These are phyloP conservation scores for Oryctes rhinoceros DNA, from an alignment of 1,140 invertebrate genomes.

Conservation along the genomic window DNA sequence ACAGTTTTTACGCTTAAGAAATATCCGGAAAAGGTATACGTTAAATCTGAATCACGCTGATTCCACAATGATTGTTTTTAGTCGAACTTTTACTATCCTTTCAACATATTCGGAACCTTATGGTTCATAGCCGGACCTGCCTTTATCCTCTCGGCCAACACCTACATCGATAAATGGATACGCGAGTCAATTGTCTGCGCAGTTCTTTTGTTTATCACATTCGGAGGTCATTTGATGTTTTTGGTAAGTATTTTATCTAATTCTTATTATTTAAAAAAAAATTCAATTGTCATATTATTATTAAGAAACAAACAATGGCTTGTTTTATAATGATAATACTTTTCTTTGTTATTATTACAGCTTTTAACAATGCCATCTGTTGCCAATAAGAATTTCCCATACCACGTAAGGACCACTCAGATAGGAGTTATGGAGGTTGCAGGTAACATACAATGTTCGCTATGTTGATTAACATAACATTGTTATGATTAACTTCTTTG, in stretches of 20 bases:
- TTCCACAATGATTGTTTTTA: constrained; percentile 62
- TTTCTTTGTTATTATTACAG: constrained; percentile 62
- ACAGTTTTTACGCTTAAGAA: constrained; percentile 84
- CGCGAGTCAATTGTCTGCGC: constrained; percentile 87
- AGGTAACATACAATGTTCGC: constrained; percentile 47
- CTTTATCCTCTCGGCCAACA: constrained; percentile 82
- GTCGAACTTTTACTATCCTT: constrained; percentile 75
- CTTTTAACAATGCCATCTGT: constrained; percentile 80
- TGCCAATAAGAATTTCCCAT: constrained; percentile 87
- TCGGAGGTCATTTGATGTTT: constrained; percentile 83
- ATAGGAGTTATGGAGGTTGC: constrained; percentile 72
- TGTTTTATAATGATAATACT: background rate
- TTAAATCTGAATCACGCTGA: background rate
- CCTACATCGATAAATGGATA: constrained; percentile 88
- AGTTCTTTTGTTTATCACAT: constrained; percentile 77
- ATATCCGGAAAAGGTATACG: constrained; percentile 78
- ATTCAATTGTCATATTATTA: too few species aligned
- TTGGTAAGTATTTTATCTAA: constrained; percentile 64
- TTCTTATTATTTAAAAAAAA: too few species aligned
- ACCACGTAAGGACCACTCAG: constrained; percentile 85
- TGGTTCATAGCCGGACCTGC: constrained; percentile 85
- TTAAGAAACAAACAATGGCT: too few species aligned
- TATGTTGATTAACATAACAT: too few species aligned
- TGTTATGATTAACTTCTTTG: background rate
- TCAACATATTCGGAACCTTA: constrained; percentile 80